These are phyloP conservation scores for Dasypolia templi DNA, from an alignment of 2,888 invertebrate species.

Conservation along the genomic window DNA sequence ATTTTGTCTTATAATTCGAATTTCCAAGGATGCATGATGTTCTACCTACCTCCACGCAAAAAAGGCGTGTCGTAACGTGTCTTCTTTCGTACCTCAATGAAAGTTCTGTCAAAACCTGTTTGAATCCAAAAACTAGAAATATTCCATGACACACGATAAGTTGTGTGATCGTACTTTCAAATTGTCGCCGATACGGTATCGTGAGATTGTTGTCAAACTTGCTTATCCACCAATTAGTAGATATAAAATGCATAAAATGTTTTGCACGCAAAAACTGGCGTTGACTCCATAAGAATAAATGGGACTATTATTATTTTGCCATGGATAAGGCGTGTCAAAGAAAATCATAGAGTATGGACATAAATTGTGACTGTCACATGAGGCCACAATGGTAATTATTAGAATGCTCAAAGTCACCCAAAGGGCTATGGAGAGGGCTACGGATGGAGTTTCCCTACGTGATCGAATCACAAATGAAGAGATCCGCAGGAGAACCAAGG, in stretches of 20 bases:
- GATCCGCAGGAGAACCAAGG: too few species aligned
- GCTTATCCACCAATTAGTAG: constrained; percentile 53
- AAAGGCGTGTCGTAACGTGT: constrained; percentile 15
- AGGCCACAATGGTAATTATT: too few species aligned
- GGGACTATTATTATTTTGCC: constrained; percentile 39
- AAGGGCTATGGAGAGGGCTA: too few species aligned
- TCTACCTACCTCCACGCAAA: background rate
- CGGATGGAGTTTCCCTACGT: too few species aligned
- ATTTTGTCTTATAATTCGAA: background rate
- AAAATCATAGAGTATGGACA: background rate
- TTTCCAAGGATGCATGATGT: background rate
- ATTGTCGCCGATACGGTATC: constrained; percentile 65
- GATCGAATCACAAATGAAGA: too few species aligned
- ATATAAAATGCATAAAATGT: constrained; percentile 59
- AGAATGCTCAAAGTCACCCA: too few species aligned
- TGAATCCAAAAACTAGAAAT: constrained; percentile 41
- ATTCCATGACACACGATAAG: constrained; percentile 64
- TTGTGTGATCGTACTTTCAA: constrained; percentile 64
- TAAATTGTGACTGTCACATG: constrained; percentile 10
- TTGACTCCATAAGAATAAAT: constrained; percentile 52
- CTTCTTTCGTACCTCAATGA: constrained; percentile 31
- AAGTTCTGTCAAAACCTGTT: constrained; percentile 60
- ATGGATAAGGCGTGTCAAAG: constrained; percentile 6
- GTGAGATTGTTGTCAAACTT: constrained; percentile 63
- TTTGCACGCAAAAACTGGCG: constrained; percentile 53